These are phyloP conservation scores for Coptodon rendalli DNA, from an alignment of 2,113 vertebrate species.

Conservation along the genomic window DNA sequence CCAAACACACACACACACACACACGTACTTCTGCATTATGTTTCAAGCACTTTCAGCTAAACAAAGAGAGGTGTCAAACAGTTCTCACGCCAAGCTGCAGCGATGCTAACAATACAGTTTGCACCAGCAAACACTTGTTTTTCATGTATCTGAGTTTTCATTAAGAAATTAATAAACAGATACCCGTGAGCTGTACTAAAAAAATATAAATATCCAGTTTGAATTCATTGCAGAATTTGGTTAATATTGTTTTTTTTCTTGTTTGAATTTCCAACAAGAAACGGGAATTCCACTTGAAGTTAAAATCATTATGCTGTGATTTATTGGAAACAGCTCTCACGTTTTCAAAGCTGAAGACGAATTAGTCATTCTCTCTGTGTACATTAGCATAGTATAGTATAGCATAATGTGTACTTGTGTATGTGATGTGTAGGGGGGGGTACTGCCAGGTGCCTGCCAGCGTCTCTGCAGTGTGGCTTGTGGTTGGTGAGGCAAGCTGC, in stretches of 20 bases:
- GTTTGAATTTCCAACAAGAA: not conserved
- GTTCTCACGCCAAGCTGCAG: not conserved
- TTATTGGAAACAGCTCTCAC: conserved; percentile 44
- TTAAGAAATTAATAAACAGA: not conserved
- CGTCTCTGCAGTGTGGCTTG: not conserved
- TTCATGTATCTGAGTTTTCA: not conserved
- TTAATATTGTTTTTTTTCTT: not conserved
- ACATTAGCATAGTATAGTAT: not conserved
- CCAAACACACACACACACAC: not conserved
- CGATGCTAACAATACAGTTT: not conserved
- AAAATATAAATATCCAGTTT: accelerated
- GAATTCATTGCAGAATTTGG: not conserved
- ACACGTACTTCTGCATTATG: not conserved
- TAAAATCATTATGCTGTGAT: conserved; percentile 8
- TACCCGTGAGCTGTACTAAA: accelerated
- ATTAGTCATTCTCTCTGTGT: conserved; percentile 15
- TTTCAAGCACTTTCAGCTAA: not conserved
- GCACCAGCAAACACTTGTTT: not conserved
- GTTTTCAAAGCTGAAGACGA: not conserved
- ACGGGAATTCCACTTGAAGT: not conserved
- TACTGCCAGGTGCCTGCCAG: not conserved
- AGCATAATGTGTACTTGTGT: not conserved
- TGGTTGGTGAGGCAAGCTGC: not conserved
- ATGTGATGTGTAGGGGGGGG: not conserved
- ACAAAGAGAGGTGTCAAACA: conserved; percentile 39